Evolutionary conservation across 2,888 invertebrate species (phyloP), one percentile per base, ranked within the genome.

Genomic region (Eledona agricola): DNA sequence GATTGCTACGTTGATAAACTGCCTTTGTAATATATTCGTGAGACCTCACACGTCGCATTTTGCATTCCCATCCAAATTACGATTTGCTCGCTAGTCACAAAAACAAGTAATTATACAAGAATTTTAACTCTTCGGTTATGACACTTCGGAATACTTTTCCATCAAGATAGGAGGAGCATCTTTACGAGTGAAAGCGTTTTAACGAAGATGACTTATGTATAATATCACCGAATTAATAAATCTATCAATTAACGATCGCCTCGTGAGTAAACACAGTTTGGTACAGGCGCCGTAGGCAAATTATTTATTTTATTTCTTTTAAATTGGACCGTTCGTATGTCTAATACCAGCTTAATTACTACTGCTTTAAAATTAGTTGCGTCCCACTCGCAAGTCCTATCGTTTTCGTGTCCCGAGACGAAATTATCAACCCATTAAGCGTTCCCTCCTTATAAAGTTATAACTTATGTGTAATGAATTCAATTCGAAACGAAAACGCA

Each of bases 1-100:
- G 55, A 60, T 57, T 60, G 60, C 57, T 59, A n/a, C n/a, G n/a
- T 58, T 57, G 57, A 58, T 59, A 61, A 61, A 61, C 57, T 51
- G 58, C 53, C 54, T 55, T 51, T 59, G 58, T 57, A 50, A 55
- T 50, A 46, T 51, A 42, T 49, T 50, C 45, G 37, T 40, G 43
- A 45, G 55, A 51, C 58, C 60, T 35, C 57, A 55, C 55, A 55
- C 55, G 55, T 50, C 55, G 51, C 55, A 45, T 52, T 58, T 60
- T 54, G 57, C 60, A 53, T 45, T 28, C 26, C 34, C 6, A 7
- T 29, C 42, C 13, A 31, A 42, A 29, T 17, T 17, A 17, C 11
- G 20, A 43, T 31, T 45, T 25, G 16, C 22, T 31, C 17, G 34
- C 19, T 10, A 20, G 7, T 10, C 28, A 26, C 22, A 7, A 43